A percentile compares a stretch with the other conserved stretches of the same genome.
phyloP scores from a whole-genome alignment of 37 sponge, comb jelly and placozoan species.

The Lycopodina hypogea region DNA sequence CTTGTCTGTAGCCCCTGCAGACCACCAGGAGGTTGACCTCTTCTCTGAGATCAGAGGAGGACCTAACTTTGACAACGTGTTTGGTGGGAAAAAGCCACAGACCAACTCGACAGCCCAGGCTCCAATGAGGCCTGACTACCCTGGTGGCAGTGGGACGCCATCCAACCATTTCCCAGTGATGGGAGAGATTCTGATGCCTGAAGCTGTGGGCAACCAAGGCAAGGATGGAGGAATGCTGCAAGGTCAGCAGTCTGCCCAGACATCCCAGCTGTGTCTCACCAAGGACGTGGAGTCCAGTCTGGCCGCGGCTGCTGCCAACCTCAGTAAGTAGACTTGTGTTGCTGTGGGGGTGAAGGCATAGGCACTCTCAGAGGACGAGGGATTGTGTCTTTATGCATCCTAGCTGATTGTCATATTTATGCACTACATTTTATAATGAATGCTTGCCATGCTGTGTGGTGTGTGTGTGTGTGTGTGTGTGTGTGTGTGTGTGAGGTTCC shows the following conservation, averaged over 20 bases:
- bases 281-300: constrained; percentile 51
- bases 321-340: constrained; percentile 10
- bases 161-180: constrained; percentile 5
- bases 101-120: not conserved
- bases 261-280: too few relatives aligned
- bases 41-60: constrained; percentile 37
- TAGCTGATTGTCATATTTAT: too few relatives aligned
- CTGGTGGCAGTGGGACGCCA: not conserved
- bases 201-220: constrained; percentile 33
- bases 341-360: too few relatives aligned
- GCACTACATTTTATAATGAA: too few relatives aligned
- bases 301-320: constrained; percentile 34
- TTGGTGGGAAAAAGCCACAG: constrained; percentile 1
- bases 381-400: too few relatives aligned
- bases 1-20: not conserved
- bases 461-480: constrained; percentile 5
- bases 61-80: constrained; percentile 34
- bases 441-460: too few relatives aligned
- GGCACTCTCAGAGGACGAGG: not conserved
- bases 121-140: not conserved
- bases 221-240: not conserved
- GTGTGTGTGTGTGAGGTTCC: not conserved
- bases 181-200: constrained; percentile 55
- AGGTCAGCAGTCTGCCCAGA: not conserved
- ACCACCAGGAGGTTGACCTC: constrained; percentile 61